Evolutionary conservation across 37 sponge, comb jelly and placozoan species (phyloP).

Genomic region (Aplysina aerophoba): DNA sequence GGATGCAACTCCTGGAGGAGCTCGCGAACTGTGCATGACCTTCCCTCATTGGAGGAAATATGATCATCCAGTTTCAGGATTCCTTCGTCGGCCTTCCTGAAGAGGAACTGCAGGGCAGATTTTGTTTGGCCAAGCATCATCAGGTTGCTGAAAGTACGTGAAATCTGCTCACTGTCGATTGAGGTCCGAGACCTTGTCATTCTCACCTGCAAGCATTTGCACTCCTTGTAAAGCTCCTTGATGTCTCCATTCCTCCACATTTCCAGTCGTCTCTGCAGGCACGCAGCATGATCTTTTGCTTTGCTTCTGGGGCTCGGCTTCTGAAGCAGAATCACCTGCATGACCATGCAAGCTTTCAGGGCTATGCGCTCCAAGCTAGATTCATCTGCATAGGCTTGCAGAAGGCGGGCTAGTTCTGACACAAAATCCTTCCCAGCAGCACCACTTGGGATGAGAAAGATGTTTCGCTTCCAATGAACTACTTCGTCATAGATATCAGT

Average conservation of each 20-base stretch:
- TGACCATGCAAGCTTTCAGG: conserved; percentile 17
- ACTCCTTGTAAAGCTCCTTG: conserved; percentile 3
- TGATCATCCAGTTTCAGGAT: neutral
- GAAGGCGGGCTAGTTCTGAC: conserved; percentile 2
- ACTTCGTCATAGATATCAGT: neutral
- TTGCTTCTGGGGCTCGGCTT: conserved; percentile 8
- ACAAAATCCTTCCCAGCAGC: conserved; percentile 15
- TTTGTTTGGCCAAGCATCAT: conserved; percentile 26
- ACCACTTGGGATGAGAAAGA: conserved; percentile 20
- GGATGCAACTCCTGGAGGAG: conserved; percentile 9
- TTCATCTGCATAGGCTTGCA: conserved; percentile 21
- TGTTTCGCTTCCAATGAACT: conserved; percentile 17
- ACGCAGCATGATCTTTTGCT: conserved; percentile 17
- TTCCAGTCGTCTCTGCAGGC: conserved; percentile 15
- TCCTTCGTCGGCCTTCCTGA: conserved; percentile 17
- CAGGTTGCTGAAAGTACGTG: neutral
- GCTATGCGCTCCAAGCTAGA: neutral
- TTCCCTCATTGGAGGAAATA: conserved; percentile 8
- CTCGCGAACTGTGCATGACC: neutral
- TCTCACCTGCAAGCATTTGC: neutral
- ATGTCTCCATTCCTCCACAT: neutral
- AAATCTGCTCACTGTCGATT: neutral
- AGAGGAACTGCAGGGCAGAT: conserved; percentile 3
- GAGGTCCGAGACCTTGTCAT: neutral
- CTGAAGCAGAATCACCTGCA: conserved; percentile 29